Evolutionary conservation across 2,888 invertebrate species (phyloP).

Genomic region (Bombylius discolor): DNA sequence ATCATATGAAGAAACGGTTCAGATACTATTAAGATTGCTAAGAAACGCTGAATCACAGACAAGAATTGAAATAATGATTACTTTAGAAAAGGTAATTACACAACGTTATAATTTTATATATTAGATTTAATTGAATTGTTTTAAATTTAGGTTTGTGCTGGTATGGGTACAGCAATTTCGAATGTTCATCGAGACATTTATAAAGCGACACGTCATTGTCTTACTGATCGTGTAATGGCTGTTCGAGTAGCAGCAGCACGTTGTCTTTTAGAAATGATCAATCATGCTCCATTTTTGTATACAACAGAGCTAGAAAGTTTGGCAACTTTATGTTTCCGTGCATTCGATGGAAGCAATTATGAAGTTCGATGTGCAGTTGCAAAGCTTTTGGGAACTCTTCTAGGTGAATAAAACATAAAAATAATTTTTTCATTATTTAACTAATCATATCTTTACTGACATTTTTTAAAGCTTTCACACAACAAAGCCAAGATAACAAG

Average conservation of each 20-base stretch:
- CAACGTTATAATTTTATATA: too few relatives aligned
- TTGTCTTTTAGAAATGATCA: constrained; percentile 79
- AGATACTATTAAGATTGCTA: constrained; percentile 77
- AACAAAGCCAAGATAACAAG: constrained; percentile 47
- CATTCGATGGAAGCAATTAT: constrained; percentile 84
- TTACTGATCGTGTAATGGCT: constrained; percentile 83
- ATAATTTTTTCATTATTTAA: too few relatives aligned
- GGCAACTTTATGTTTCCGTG: constrained; percentile 80
- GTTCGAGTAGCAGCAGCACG: constrained; percentile 89
- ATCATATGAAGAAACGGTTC: constrained; percentile 95
- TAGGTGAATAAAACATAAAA: constrained; percentile 39
- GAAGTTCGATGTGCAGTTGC: constrained; percentile 87
- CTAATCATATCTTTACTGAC: too few relatives aligned
- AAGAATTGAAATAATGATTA: constrained; percentile 92
- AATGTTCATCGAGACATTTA: constrained; percentile 80
- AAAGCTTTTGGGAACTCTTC: constrained; percentile 74
- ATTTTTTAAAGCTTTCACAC: constrained; percentile 46
- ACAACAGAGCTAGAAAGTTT: constrained; percentile 85
- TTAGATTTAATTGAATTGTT: not conserved
- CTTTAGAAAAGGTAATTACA: constrained; percentile 71
- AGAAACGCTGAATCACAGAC: constrained; percentile 93
- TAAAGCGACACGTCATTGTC: constrained; percentile 74
- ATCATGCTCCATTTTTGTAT: constrained; percentile 71
- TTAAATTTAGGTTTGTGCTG: constrained; percentile 48
- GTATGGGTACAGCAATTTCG: constrained; percentile 88